Percentiles rank a stretch among this genome's conserved stretches.
Evolutionary conservation across 1,140 invertebrate species (phyloP).

Genomic region (Lineus longissimus): DNA sequence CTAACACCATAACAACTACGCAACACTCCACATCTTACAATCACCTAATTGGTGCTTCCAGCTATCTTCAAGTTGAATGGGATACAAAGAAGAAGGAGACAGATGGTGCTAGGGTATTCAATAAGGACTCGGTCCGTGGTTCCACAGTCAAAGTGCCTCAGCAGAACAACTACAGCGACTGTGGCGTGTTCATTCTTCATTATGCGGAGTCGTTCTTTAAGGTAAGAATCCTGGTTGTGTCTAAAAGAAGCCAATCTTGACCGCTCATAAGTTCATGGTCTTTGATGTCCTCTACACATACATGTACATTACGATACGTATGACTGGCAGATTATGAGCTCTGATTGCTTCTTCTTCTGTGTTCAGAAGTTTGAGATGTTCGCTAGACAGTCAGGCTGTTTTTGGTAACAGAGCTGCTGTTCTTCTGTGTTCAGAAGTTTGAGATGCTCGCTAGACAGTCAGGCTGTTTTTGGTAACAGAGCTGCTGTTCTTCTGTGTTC

Average conservation of each 20-base stretch:
- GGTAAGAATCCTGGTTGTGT: slow-evolving; percentile 43
- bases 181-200: slow-evolving; percentile 90
- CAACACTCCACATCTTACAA: too few species aligned
- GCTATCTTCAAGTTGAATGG: slow-evolving; percentile 85
- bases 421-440: too few species aligned
- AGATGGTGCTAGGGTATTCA: slow-evolving; percentile 60
- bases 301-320: too few species aligned
- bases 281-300: too few species aligned
- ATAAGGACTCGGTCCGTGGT: slow-evolving; percentile 57
- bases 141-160: slow-evolving; percentile 85
- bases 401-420: too few species aligned
- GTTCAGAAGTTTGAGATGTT: too few species aligned
- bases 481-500: background rate
- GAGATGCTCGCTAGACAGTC: too few species aligned
- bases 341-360: too few species aligned
- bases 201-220: slow-evolving; percentile 93
- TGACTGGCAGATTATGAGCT: too few species aligned
- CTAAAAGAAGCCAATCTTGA: background rate
- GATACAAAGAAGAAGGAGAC: slow-evolving; percentile 66
- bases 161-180: slow-evolving; percentile 95
- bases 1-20: too few species aligned
- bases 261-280: background rate
- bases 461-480: too few species aligned
- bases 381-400: too few species aligned
- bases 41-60: slow-evolving; percentile 20